These are phyloP conservation scores for Bugula neritina DNA, from an alignment of 2,888 invertebrate species.

Conservation along the genomic window DNA sequence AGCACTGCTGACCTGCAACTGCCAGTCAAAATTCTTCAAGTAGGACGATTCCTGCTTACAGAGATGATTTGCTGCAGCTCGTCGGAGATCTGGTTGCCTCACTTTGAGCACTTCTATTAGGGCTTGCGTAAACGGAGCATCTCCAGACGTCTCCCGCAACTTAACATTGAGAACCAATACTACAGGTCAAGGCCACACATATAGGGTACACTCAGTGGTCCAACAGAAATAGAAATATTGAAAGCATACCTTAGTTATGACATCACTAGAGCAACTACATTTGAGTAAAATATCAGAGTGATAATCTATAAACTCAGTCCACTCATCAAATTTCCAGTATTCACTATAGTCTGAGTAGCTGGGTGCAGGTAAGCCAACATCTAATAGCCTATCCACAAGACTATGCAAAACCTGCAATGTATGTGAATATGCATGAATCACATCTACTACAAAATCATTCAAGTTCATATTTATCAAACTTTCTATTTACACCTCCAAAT, in stretches of 20 bases:
- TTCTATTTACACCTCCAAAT: no score
- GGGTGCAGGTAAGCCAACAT: conserved; percentile 18
- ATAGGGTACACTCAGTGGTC: no score
- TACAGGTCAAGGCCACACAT: no score
- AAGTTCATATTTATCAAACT: no score
- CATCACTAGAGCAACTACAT: conserved; percentile 9
- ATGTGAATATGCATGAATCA: no score
- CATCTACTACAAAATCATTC: no score
- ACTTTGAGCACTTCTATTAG: conserved; percentile 14
- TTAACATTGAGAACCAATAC: no score
- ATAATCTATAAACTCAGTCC: background rate
- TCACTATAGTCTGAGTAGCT: conserved; percentile 22
- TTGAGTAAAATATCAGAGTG: conserved; percentile 1
- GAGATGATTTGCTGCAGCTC: background rate
- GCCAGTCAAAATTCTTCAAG: conserved; percentile 13
- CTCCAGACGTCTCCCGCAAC: background rate
- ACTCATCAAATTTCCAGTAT: conserved; percentile 3
- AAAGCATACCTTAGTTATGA: background rate
- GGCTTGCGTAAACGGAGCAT: background rate
- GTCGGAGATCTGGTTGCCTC: background rate
- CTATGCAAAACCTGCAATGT: conserved; percentile 6
- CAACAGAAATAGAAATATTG: no score
- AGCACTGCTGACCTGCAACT: no score
- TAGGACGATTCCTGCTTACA: conserved; percentile 2
- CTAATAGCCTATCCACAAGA: conserved; percentile 10